Evolutionary conservation across 2,888 invertebrate genomes (phyloP), one percentile per base, ranked within the genome.

Genomic region (Scaeva pyrastri): DNA sequence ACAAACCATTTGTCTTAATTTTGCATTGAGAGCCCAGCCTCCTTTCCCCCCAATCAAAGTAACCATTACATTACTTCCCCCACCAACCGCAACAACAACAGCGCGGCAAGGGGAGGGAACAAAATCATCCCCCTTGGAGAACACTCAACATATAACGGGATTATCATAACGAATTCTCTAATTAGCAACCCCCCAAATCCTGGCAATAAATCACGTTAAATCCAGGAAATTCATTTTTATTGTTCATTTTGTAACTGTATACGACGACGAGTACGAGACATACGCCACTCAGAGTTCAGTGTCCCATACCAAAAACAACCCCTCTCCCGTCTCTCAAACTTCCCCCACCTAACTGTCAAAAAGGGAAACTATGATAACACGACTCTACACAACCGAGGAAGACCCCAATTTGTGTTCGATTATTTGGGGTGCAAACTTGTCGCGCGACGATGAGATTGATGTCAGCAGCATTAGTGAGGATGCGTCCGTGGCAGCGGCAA

Each of bases 381-480:
- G 90, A 88, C 90, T 92, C 43, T 92, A 92, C 87, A 90, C 91
- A 87, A 90, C 91, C 88, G 91, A 91, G 88, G 91, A 91, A 89
- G 91, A 92, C 89, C 91, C 91, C 87, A 90, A 89, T 88, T 90
- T 92, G 88, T 92, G 92, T 89, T 91, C 92, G 85, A 90, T 91
- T 89, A 90, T 92, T 88, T 92, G 91, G 91, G 91, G 91, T 82
- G 71, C 89, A 39, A 92, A 92, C 89, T 88, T 90, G 73, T 89
- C 77, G 81, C 74, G 89, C 87, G 76, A 88, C 91, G 52, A 89
- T 91, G 85, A 90, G 90, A 88, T 88, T 78, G 88, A 88, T 87
- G 88, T 87, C 64, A 79, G 75, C 56, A 71, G 83, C 56, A 71
- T 87, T 75, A 68, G 60, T 55, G 85, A 77, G 64, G 71, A 80